Conservation (phyloP, 2,797 vertebrate genomes). For the Anguilla megastoma region DNA sequence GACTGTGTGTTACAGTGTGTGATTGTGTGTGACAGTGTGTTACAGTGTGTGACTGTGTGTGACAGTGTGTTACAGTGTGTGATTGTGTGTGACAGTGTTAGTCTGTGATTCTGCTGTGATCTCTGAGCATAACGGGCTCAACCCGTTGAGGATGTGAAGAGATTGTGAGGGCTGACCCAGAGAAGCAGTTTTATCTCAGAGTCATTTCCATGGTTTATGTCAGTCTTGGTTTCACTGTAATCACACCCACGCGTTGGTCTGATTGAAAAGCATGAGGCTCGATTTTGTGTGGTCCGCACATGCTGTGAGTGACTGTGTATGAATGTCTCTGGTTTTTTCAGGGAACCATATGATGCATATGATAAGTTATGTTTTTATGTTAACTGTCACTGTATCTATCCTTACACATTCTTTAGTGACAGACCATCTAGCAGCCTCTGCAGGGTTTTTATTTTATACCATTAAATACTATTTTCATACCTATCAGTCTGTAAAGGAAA, state of each 20-base stretch:
- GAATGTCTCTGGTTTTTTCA: not conserved
- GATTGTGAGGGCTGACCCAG: not conserved
- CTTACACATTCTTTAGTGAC: not conserved
- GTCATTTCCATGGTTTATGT: not conserved
- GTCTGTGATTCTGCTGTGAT: not conserved
- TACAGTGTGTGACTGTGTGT: too few species aligned
- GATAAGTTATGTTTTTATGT: not conserved
- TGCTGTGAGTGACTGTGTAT: not conserved
- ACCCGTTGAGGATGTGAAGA: not conserved
- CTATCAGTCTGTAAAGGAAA: not conserved
- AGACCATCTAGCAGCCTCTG: not conserved
- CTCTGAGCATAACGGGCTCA: not conserved
- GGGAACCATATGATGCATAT: not conserved
- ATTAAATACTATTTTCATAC: not conserved
- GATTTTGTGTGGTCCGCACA: not conserved
- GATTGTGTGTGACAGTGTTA: not conserved
- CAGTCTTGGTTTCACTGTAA: not conserved
- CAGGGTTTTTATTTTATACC: not conserved
- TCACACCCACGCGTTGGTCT: not conserved
- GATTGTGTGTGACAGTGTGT: too few species aligned
- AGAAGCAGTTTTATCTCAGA: not conserved
- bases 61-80: too few species aligned
- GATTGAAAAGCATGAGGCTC: not conserved
- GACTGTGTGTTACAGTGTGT: too few species aligned
- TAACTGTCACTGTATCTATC: not conserved